A percentile compares a stretch with the other conserved stretches of the same genome.
Evolutionary conservation across 2,113 vertebrate genomes (phyloP).

Genomic region (Campylorhamphus procurvoides): DNA sequence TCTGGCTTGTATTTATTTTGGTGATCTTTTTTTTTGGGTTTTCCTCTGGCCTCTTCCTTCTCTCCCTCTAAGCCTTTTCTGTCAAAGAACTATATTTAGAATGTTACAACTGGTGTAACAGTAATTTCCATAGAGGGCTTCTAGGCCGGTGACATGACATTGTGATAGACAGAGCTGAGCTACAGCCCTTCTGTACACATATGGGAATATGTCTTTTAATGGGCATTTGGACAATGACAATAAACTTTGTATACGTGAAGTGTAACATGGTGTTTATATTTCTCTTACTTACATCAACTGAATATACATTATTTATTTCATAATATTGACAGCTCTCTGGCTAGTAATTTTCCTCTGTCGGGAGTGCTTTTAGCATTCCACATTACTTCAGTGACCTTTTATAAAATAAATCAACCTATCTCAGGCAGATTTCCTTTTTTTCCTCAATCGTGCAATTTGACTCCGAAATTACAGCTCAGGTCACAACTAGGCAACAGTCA

Average conservation of each 20-base stretch:
- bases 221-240: neutral
- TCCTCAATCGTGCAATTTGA: neutral
- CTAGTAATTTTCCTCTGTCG: neutral
- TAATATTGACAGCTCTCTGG: neutral
- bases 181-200: neutral
- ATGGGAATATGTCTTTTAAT: neutral
- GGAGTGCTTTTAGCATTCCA: constrained; percentile 22
- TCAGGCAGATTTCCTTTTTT: neutral
- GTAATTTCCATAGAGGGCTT: neutral
- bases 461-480: constrained; percentile 41
- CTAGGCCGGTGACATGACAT: fast-evolving
- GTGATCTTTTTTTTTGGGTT: neutral
- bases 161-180: neutral
- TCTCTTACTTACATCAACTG: neutral
- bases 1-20: neutral
- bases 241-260: neutral
- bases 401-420: constrained; percentile 19
- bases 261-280: neutral
- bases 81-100: neutral
- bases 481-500: neutral
- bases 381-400: neutral
- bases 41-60: neutral
- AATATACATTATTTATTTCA: neutral
- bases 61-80: neutral
- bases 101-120: neutral